Evolutionary conservation across 2,113 vertebrate genomes (phyloP).

Genomic region (Onychorhynchus coronatus): DNA sequence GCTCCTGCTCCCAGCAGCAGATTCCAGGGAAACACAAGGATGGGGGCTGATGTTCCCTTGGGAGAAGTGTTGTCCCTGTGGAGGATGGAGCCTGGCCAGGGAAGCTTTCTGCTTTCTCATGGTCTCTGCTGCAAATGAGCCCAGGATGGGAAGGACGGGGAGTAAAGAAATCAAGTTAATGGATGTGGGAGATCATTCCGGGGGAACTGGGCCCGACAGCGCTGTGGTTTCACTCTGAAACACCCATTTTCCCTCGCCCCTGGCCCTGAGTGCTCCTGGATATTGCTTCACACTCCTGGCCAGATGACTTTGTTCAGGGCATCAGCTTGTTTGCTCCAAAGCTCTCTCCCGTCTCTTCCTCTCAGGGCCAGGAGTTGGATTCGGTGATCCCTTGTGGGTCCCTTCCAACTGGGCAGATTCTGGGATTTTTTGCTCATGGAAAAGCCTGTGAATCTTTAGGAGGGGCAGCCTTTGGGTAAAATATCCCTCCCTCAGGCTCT

Average conservation of each 20-base stretch:
- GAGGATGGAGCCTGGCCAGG: conserved; percentile 7
- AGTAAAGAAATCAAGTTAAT: neutral
- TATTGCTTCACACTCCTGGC: neutral
- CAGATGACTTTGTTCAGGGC: neutral
- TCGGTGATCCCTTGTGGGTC: neutral
- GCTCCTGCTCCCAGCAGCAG: rapidly evolving
- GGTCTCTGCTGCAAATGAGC: neutral
- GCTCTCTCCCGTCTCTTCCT: neutral
- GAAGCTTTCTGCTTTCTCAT: conserved; percentile 17
- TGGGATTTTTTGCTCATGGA: neutral
- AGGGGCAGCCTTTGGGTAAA: neutral
- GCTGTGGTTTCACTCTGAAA: neutral
- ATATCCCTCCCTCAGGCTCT: neutral
- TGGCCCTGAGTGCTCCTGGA: neutral
- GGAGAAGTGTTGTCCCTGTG: neutral
- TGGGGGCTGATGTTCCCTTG: neutral
- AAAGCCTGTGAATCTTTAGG: neutral
- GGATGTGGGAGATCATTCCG: neutral
- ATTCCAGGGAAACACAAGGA: neutral
- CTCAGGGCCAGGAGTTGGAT: neutral
- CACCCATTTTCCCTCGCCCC: neutral
- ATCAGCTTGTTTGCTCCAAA: neutral
- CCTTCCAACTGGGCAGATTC: neutral
- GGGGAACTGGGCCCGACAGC: neutral
- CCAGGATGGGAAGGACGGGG: neutral